Percentiles rank a stretch among this genome's conserved stretches.
Evolutionary conservation across 2,113 vertebrate genomes (phyloP).

Genomic region (Callorhinus ursinus): DNA sequence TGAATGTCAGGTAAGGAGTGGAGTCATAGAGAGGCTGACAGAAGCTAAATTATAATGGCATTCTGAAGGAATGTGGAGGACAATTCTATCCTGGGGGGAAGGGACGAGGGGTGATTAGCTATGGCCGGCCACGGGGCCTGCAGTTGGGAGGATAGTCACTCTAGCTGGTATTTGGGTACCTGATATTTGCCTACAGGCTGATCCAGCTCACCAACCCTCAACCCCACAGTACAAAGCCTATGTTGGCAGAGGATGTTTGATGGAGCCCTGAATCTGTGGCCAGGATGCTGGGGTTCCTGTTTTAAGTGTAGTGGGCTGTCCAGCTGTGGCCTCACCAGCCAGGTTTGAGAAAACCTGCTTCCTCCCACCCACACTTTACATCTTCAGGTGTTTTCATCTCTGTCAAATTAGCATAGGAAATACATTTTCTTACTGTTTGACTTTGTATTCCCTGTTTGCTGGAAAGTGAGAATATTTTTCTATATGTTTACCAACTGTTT

Average conservation of each 20-base stretch:
- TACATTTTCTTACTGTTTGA: not conserved
- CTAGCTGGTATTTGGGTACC: not conserved
- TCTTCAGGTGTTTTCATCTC: not conserved
- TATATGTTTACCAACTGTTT: not conserved
- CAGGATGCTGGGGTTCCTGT: not conserved
- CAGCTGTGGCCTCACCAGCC: not conserved
- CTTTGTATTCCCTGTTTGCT: not conserved
- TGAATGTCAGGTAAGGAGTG: not conserved
- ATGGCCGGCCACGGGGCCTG: not conserved
- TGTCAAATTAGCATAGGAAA: not conserved
- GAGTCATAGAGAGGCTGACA: not conserved
- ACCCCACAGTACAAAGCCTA: not conserved
- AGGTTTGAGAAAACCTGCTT: not conserved
- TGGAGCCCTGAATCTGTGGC: not conserved
- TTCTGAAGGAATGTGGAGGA: not conserved
- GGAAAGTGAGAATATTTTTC: not conserved
- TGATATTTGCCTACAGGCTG: slow-evolving; percentile 28
- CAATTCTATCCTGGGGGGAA: not conserved
- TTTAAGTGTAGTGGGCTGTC: not conserved
- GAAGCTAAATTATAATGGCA: not conserved
- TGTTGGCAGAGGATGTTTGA: not conserved
- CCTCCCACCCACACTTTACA: not conserved
- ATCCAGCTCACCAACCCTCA: not conserved
- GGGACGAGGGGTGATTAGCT: not conserved
- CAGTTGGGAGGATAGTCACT: not conserved